These are phyloP conservation scores for Halisarca cf. caerulea DNA, from an alignment of 37 sponge, comb jelly and placozoan species.

Conservation along the genomic window DNA sequence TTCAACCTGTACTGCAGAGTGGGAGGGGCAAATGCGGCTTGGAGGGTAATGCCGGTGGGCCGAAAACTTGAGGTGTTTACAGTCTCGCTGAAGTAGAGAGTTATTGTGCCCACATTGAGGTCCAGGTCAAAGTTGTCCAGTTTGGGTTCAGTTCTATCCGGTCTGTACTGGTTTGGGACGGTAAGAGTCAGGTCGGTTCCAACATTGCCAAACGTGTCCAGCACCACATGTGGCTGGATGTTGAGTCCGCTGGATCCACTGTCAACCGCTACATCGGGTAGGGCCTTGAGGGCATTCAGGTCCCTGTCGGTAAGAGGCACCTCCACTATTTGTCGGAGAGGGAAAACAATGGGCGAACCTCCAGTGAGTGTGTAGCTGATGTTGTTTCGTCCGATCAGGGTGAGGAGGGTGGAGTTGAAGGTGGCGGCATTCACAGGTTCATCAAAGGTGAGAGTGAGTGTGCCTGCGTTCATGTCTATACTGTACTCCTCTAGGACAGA, in stretches of 20 bases:
- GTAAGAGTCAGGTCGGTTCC: neutral
- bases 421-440: constrained; percentile 64
- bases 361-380: constrained; percentile 46
- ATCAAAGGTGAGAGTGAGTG: constrained; percentile 64
- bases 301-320: constrained; percentile 57
- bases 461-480: constrained; percentile 68
- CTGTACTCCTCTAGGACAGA: constrained; percentile 52
- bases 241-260: constrained; percentile 32
- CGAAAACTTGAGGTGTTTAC: constrained; percentile 75
- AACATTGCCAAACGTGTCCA: constrained; percentile 37
- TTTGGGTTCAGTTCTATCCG: constrained; percentile 54
- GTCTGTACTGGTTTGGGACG: neutral
- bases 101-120: constrained; percentile 61
- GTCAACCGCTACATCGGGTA: constrained; percentile 50
- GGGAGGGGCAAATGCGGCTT: neutral
- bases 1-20: constrained; percentile 26
- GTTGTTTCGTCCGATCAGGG: constrained; percentile 48
- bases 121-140: constrained; percentile 57
- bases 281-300: constrained; percentile 68
- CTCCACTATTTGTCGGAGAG: constrained; percentile 5
- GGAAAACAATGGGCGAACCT: neutral
- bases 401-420: constrained; percentile 46
- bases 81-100: constrained; percentile 67
- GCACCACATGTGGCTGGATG: constrained; percentile 37
- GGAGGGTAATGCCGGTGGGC: constrained; percentile 55